Evolutionary conservation across 1,140 invertebrate genomes (phyloP).

Genomic region (Episyrphus balteatus): DNA sequence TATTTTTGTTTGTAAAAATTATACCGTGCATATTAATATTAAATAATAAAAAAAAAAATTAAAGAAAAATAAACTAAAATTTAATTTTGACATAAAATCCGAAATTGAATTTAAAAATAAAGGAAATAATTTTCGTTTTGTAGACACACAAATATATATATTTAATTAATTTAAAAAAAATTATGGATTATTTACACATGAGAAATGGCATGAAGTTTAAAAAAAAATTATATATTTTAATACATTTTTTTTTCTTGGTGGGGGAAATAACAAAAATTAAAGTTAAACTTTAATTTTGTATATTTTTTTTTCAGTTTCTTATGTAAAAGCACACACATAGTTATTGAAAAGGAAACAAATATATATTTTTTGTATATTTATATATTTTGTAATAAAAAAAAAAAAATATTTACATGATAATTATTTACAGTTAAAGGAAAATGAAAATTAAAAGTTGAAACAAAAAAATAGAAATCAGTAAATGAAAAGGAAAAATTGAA

Average conservation of each 20-base stretch:
- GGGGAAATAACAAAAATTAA: background rate
- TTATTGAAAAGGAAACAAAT: background rate
- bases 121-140: background rate
- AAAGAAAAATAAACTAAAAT: conserved; percentile 3
- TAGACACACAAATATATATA: conserved; percentile 3
- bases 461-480: conserved; percentile 18
- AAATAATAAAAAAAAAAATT: background rate
- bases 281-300: background rate
- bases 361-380: conserved; percentile 2
- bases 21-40: background rate
- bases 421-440: conserved; percentile 31
- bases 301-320: too few species aligned
- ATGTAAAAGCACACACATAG: too few species aligned
- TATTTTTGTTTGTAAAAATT: conserved; percentile 13
- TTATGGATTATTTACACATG: conserved; percentile 2
- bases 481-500: conserved; percentile 1
- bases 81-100: background rate
- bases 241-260: too few species aligned
- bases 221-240: background rate
- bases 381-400: conserved; percentile 5
- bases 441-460: conserved; percentile 6
- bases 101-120: background rate
- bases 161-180: background rate
- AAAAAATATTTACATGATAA: conserved; percentile 25
- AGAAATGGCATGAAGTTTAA: background rate